A percentile compares a stretch with the other conserved stretches of the same genome.
phyloP scores from a whole-genome alignment of 2,113 vertebrate species.

The Holacanthus passer region DNA sequence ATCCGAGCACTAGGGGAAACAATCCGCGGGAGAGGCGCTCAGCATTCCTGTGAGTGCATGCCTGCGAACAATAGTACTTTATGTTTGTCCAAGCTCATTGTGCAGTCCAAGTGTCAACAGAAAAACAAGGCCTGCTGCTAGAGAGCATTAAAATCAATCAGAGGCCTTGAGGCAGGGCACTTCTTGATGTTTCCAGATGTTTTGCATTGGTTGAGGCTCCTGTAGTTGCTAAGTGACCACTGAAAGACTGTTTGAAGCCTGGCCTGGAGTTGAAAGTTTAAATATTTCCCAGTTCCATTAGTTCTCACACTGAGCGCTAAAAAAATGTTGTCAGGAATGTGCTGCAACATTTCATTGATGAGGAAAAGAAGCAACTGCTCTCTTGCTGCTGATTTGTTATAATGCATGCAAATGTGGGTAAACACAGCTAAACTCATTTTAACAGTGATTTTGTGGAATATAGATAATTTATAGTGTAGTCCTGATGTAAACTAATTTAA shows the following conservation, averaged over 20 bases:
- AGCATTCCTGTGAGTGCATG: slow-evolving; percentile 40
- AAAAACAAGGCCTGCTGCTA: slow-evolving; percentile 41
- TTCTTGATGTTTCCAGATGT: neutral
- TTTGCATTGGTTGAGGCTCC: slow-evolving; percentile 12
- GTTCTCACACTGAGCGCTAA: neutral
- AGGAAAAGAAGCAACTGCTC: neutral
- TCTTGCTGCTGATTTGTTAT: neutral
- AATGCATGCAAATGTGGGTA: slow-evolving; percentile 23
- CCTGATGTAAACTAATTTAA: neutral
- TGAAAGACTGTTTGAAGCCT: neutral
- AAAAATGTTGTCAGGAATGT: slow-evolving; percentile 12
- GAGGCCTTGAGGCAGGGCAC: slow-evolving; percentile 9
- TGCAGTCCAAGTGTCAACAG: slow-evolving; percentile 51
- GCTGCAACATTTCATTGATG: slow-evolving; percentile 1
- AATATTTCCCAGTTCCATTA: neutral
- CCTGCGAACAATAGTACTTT: slow-evolving; percentile 64
- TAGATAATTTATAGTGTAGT: neutral
- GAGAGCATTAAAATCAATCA: slow-evolving; percentile 33
- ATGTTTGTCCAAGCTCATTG: slow-evolving; percentile 42
- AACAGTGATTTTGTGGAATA: neutral
- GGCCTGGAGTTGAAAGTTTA: slow-evolving; percentile 2
- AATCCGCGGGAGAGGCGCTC: slow-evolving; percentile 15
- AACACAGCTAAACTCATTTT: neutral
- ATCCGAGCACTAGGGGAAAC: slow-evolving; percentile 22
- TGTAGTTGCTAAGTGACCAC: slow-evolving; percentile 43